Base-by-base conservation (phyloP, 2,888 invertebrate species). In the Drepanosiphum platanoidis region DNA sequence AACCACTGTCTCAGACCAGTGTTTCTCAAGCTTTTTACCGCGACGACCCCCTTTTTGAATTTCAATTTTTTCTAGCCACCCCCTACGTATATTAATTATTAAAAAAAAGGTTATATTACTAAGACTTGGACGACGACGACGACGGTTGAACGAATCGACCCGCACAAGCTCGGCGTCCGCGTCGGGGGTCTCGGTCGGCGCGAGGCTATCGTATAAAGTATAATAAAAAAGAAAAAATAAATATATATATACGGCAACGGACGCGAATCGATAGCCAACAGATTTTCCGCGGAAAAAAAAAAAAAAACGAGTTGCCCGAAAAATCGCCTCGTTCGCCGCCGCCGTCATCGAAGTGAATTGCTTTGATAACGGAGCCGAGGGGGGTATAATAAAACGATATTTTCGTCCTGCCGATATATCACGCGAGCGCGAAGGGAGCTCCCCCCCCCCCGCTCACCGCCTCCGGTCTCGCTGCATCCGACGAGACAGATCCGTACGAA, bases 331-430 rank as follows among this genome's bases (percentile, higher is more conserved):
- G 22, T 11, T n/a, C 61, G 61, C n/a, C 61, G 61, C 27, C n/a
- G 27, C 27, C n/a, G 36, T 36, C 32, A 34, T 68, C 70, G 36
- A 39, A 70, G 70, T 39, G 70, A 36, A 70, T 70, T 3, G 70
- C 70, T 9, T 1, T n/a, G 70, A 70, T 70, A 70, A 39, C 34
- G 22, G 36, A 39, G 22, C 36, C 27, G n/a, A 22, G 3, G 13
- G 71, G 18, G 32, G 64, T 72, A 64, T 83, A 83, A 83, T 83
- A 83, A 83, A 83, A 75, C 83, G 83, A 83, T 83, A 83, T 83
- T 75, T 83, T 75, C 75, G 74, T 66, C 34, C 61, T 27, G 34
- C 42, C 82, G n/a, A 75, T 75, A 66, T 34, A 66, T 83, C 64
- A 66, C n/a, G 36, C 64, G 64, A 52, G 64, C 61, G 61, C 61